phyloP scores from a whole-genome alignment of 2,797 vertebrate genomes.

The Serranus cabrilla region DNA sequence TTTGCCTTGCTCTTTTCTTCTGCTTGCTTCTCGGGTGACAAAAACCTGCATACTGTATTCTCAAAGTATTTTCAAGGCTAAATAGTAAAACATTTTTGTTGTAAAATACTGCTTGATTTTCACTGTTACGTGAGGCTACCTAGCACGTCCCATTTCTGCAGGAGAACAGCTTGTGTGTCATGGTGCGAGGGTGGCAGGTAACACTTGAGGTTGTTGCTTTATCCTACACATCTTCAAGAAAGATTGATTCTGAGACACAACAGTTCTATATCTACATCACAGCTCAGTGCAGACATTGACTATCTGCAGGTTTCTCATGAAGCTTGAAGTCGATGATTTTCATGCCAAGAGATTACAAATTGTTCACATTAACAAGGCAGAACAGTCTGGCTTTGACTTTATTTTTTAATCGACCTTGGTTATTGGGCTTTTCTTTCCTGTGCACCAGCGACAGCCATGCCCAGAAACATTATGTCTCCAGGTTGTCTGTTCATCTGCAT shows the following conservation, averaged over 20 bases:
- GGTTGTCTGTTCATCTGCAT: too few species aligned
- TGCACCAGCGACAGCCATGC: too few species aligned
- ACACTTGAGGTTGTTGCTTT: constrained; percentile 20
- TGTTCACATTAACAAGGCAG: neutral
- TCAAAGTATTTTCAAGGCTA: neutral
- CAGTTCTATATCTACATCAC: constrained; percentile 2
- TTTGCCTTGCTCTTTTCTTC: neutral
- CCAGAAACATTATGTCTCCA: too few species aligned
- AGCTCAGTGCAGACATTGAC: neutral
- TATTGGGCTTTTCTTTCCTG: too few species aligned
- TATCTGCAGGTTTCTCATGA: constrained; percentile 6
- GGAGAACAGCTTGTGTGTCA: constrained; percentile 4
- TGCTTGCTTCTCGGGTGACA: neutral
- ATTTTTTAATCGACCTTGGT: neutral
- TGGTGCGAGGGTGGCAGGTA: constrained; percentile 1
- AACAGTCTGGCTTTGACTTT: neutral
- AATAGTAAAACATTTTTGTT: neutral
- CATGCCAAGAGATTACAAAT: neutral
- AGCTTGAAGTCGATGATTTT: constrained; percentile 20
- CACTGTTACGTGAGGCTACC: neutral
- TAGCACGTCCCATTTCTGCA: neutral
- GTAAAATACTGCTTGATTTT: constrained; percentile 5
- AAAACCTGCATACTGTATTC: neutral
- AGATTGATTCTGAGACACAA: constrained; percentile 16
- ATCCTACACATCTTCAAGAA: constrained; percentile 3